Base-by-base conservation (phyloP, 2,888 invertebrate species). In the Ophraella communa region DNA sequence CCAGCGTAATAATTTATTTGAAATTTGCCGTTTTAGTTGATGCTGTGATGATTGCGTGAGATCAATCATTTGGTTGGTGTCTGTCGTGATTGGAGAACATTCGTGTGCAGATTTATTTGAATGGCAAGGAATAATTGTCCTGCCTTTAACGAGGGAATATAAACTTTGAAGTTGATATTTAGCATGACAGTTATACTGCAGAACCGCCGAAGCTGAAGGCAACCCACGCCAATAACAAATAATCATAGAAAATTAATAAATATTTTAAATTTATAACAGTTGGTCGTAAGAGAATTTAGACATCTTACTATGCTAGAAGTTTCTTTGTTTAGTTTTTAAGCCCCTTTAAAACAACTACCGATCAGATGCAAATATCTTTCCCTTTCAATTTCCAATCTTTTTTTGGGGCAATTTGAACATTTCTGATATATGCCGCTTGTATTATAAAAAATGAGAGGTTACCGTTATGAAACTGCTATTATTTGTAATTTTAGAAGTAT, bases 1-100 rank as follows among this genome's bases (percentile, higher is more conserved):
- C 51, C n/a, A 55, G 49, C 53, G 47, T 39, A 58, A 64, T 58
- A 51, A 64, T 64, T 67, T 67, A 64, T 67, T 67, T 49, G 35
- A 64, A 62, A 60, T 62, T 62, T 62, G 33, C 57, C 47, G 45
- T 64, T 64, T 53, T 20, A 35, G 59, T 18, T 60, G 55, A 66
- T 66, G 58, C 45, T 45, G 45, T 49, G 51, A 30, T 35, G 59
- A 60, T 67, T 57, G 62, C 57, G 56, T 62, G 67, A 59, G 62
- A 63, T 65, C 62, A 56, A 60, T 67, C 60, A 65, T 56, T 59
- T 49, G 53, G 47, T 39, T 59, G 53, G 64, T 58, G 54, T 59
- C 54, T 64, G 64, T 54, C 64, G 64, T 64, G 58, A 64, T 58
- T 59, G 54, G 58, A 45, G 58, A 45, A 59, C 64, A 59, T 64